A percentile compares a stretch with the other conserved stretches of the same genome.
Conservation (phyloP, 2,113 vertebrate species). For the Paramormyrops kingsleyae region DNA sequence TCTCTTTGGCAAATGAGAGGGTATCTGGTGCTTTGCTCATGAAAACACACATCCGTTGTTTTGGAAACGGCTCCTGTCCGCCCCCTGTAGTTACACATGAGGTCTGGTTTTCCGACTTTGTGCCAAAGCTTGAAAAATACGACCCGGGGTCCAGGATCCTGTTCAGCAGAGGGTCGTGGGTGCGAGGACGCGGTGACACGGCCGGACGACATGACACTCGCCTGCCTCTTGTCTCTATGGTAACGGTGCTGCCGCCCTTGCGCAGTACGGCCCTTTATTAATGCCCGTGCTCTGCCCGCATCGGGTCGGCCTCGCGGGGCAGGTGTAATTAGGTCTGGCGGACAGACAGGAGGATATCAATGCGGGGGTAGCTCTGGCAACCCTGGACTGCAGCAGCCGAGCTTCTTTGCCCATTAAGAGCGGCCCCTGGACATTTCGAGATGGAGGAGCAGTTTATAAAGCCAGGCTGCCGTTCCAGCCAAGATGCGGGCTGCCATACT, state of each 20-base stretch:
- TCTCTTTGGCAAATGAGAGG: not conserved
- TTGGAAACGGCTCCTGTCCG: not conserved
- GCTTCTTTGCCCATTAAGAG: slow-evolving; percentile 48
- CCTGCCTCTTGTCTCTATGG: slow-evolving; percentile 67
- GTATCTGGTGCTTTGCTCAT: not conserved
- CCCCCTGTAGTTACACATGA: not conserved
- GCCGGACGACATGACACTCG: slow-evolving; percentile 42
- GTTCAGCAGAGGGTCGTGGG: not conserved
- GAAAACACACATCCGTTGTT: not conserved
- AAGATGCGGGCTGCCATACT: not conserved
- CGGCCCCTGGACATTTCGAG: slow-evolving; percentile 39
- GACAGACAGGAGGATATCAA: slow-evolving; percentile 39
- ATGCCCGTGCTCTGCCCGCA: slow-evolving; percentile 48
- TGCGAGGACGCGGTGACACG: slow-evolving; percentile 18
- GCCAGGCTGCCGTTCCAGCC: not conserved
- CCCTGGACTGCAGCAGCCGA: slow-evolving; percentile 29
- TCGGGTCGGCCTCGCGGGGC: slow-evolving; percentile 55
- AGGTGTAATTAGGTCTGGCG: slow-evolving; percentile 57
- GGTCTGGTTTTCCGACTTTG: not conserved
- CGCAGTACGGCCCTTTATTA: slow-evolving; percentile 56
- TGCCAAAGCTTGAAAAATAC: not conserved
- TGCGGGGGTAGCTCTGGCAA: slow-evolving; percentile 27
- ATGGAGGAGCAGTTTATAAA: slow-evolving; percentile 35
- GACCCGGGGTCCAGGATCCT: not conserved
- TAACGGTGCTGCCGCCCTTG: slow-evolving; percentile 55